Evolutionary conservation across 2,113 vertebrate species (phyloP), one percentile per base, ranked within the genome.

Genomic region (Strigops habroptila): DNA sequence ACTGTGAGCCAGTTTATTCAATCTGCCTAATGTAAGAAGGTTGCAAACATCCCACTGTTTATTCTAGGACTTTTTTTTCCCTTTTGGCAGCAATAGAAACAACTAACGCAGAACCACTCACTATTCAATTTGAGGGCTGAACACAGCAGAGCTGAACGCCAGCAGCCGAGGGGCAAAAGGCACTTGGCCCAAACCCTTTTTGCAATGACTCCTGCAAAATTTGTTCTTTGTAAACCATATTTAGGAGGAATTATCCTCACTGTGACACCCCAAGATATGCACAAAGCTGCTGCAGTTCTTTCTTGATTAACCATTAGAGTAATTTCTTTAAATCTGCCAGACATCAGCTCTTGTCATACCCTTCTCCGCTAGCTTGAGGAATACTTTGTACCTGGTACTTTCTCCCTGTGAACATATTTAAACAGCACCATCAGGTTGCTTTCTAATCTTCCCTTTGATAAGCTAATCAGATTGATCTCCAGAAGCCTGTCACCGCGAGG

Each of bases 1-100:
- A 1, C 84, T 74, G 46, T 2, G 30, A 94, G 94, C 75, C 95
- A 93, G 95, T 92, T 95, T 91, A 92, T 91, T 95, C 96, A 93
- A 95, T 96, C 93, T 96, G 95, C 95, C 96, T 90, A 92, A 95
- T 91, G 93, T 19, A 92, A 53, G 94, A 18, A 88, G 90, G 94
- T 46, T 96, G 92, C 97, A 96, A 97, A 96, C 93, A 97, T 93
- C 94, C 84, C 86, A 78, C 88, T 95, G 91, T 96, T 96, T 95
- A 82, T 87, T 82, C 81, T 92, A 19, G 16, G 88, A 43, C 30
- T 63, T 81, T 43, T 84, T 46, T 28, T 9, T 4, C 12, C 60
- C 44, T 92, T 84, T 94, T 93, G 91, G 96, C 92, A 94, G 92
- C 88, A 93, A 74, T 43, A 85, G 94, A 91, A 96, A 76, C 95